Evolutionary conservation across 2,797 vertebrate genomes (phyloP).

Genomic region (Bradypus variegatus): DNA sequence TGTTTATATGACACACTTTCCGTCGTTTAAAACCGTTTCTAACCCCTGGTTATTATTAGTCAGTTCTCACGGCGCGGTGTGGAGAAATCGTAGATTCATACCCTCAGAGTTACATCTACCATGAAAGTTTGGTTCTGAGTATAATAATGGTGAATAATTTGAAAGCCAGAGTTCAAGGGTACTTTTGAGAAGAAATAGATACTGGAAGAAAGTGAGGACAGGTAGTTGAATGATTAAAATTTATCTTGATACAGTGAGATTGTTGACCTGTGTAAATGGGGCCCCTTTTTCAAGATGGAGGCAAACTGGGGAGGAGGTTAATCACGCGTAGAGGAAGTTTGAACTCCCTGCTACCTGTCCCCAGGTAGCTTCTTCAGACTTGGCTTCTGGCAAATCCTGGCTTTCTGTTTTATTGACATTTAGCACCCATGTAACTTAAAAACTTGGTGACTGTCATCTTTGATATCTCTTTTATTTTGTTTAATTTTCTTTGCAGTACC

Average conservation of each 20-base stretch:
- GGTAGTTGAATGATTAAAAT: neutral
- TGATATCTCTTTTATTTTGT: neutral
- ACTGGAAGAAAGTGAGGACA: neutral
- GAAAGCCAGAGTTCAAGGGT: neutral
- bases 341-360: too few species aligned
- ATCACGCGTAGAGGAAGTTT: neutral
- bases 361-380: neutral
- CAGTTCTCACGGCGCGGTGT: too few species aligned
- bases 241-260: neutral
- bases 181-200: neutral
- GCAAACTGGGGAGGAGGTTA: neutral
- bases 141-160: neutral
- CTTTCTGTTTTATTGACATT: neutral
- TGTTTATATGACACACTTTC: neutral
- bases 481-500: too few species aligned
- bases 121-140: neutral
- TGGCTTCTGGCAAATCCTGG: neutral
- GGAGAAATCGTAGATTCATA: neutral
- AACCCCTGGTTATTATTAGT: neutral
- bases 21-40: neutral
- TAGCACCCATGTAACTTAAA: neutral
- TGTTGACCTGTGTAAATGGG: neutral
- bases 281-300: neutral
- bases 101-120: neutral
- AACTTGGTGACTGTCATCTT: neutral